phyloP scores from a whole-genome alignment of 2,113 vertebrate species.

The Aviceda subcristata region DNA sequence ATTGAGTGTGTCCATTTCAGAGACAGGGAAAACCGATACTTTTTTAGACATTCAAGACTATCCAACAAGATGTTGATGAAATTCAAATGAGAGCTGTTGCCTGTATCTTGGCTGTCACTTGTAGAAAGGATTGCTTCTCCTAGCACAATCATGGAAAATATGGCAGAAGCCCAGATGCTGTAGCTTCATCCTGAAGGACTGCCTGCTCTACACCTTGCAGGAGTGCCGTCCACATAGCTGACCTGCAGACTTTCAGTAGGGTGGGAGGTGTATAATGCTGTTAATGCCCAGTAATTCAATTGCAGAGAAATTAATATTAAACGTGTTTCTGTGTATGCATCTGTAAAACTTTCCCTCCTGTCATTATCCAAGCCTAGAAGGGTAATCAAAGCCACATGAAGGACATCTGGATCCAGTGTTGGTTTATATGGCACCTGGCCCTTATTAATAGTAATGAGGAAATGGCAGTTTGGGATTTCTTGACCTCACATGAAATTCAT shows the following conservation, averaged over 20 bases:
- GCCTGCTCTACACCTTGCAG: not conserved
- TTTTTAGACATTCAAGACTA: not conserved
- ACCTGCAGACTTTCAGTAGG: fast-evolving
- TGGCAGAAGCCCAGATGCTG: not conserved
- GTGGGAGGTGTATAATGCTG: not conserved
- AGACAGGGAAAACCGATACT: fast-evolving
- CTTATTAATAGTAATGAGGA: conserved; percentile 34
- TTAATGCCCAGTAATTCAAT: not conserved
- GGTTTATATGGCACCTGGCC: conserved; percentile 36
- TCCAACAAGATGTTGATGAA: not conserved
- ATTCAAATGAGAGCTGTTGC: not conserved
- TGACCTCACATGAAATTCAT: conserved; percentile 46
- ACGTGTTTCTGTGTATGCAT: not conserved
- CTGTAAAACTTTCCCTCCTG: not conserved
- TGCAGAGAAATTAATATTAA: not conserved
- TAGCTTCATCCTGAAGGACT: not conserved
- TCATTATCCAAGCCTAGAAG: not conserved
- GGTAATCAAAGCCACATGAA: conserved; percentile 1
- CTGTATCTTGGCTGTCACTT: not conserved
- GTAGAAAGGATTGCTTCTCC: not conserved
- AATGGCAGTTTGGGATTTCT: conserved; percentile 52
- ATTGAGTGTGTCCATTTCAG: not conserved
- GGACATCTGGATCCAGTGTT: not conserved
- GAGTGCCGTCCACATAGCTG: fast-evolving
- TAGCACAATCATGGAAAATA: fast-evolving